Percentiles rank a stretch among this genome's conserved stretches.
These are phyloP conservation scores for Aphis craccivora DNA, from an alignment of 1,140 invertebrate genomes.

Conservation along the genomic window DNA sequence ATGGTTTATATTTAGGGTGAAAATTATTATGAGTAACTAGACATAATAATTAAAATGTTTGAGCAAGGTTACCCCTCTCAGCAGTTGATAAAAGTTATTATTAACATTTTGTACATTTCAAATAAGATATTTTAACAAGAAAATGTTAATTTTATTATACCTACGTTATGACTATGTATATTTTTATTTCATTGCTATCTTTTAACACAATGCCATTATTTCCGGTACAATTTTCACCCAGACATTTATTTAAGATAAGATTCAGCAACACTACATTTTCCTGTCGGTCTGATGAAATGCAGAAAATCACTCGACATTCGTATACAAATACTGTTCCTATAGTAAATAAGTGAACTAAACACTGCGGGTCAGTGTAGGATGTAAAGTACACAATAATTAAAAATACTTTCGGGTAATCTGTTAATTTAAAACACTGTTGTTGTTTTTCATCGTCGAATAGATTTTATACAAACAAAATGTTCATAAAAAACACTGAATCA, in stretches of 20 bases:
- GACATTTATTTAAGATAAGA: not conserved
- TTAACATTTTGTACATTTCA: not conserved
- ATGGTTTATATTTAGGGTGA: not conserved
- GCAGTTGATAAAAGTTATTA: not conserved
- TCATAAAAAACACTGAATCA: not conserved
- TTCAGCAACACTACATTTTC: not conserved
- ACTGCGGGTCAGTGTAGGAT: not conserved
- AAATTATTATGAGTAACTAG: not conserved
- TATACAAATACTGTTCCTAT: not conserved
- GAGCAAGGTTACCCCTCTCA: not conserved
- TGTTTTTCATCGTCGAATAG: not conserved
- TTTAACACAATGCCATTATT: not conserved
- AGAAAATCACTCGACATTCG: not conserved
- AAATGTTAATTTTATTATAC: slow-evolving; percentile 1
- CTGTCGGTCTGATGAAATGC: not conserved
- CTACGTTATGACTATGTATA: not conserved
- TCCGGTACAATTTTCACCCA: not conserved
- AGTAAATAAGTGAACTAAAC: not conserved
- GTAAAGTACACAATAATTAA: not conserved
- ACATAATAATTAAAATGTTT: slow-evolving; percentile 4
- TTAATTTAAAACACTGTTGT: not conserved
- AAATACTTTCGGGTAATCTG: not conserved
- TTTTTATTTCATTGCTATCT: not conserved
- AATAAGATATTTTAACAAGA: slow-evolving; percentile 5
- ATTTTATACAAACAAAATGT: not conserved